phyloP scores from a whole-genome alignment of 2,888 invertebrate genomes.

The Lampropteryx suffumata region DNA sequence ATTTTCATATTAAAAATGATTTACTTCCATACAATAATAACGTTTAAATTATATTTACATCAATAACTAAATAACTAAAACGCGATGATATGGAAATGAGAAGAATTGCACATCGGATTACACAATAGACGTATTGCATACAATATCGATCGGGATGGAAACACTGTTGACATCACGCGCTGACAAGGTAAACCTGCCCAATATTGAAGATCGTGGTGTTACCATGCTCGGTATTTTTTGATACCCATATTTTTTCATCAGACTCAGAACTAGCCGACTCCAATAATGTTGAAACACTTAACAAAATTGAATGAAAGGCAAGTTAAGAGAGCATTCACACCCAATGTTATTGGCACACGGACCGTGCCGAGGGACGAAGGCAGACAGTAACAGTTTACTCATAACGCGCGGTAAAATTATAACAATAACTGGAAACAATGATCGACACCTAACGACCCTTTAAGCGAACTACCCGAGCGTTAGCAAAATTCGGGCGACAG shows the following conservation, averaged over 20 bases:
- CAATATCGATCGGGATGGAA: slow-evolving; percentile 45
- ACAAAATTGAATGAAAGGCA: neutral
- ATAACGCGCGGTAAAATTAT: slow-evolving; percentile 18
- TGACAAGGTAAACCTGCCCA: too few species aligned
- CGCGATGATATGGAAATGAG: slow-evolving; percentile 78
- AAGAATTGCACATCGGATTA: slow-evolving; percentile 78
- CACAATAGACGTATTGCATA: slow-evolving; percentile 76
- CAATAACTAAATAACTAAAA: slow-evolving; percentile 76
- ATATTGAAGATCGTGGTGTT: too few species aligned
- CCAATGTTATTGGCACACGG: slow-evolving; percentile 47
- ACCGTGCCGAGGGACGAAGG: slow-evolving; percentile 26
- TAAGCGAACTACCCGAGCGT: slow-evolving; percentile 1
- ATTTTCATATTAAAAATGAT: slow-evolving; percentile 65
- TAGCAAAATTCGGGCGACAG: neutral
- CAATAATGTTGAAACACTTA: too few species aligned
- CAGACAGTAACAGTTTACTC: slow-evolving; percentile 30
- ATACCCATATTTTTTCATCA: too few species aligned
- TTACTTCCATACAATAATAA: slow-evolving; percentile 55
- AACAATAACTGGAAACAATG: slow-evolving; percentile 28
- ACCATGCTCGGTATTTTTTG: too few species aligned
- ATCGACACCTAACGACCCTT: slow-evolving; percentile 15
- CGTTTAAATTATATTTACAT: slow-evolving; percentile 80
- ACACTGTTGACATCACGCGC: slow-evolving; percentile 9
- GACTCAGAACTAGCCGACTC: too few species aligned
- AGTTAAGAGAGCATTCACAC: neutral